Percentiles rank a stretch among this genome's conserved stretches.
These are phyloP conservation scores for Danio aesculapii DNA, from an alignment of 2,797 vertebrate genomes.

Conservation along the genomic window DNA sequence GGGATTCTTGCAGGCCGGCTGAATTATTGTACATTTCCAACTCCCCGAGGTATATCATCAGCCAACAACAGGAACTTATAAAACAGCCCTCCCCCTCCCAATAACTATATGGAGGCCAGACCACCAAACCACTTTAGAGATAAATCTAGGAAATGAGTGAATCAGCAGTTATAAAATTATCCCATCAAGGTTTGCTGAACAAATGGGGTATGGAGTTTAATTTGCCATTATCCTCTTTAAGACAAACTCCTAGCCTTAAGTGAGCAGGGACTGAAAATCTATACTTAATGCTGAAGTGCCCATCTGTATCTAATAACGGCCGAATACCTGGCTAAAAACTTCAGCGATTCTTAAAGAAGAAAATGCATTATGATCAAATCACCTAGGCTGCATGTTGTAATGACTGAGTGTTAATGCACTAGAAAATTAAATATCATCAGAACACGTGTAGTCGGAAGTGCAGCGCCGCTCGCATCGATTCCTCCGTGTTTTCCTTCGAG, in stretches of 20 bases:
- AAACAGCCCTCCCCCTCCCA: constrained; percentile 65
- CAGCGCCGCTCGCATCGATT: constrained; percentile 83
- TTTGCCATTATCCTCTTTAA: constrained; percentile 90
- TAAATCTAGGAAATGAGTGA: constrained; percentile 85
- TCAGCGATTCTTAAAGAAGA: constrained; percentile 87
- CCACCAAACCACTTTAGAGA: constrained; percentile 84
- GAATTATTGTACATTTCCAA: constrained; percentile 56
- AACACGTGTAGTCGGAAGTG: constrained; percentile 87
- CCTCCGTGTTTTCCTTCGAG: constrained; percentile 85
- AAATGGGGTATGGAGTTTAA: constrained; percentile 89
- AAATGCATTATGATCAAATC: constrained; percentile 88
- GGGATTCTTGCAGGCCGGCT: constrained; percentile 48
- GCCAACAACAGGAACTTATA: constrained; percentile 68
- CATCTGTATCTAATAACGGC: constrained; percentile 89
- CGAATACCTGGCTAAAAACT: constrained; percentile 86
- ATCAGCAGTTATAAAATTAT: constrained; percentile 90
- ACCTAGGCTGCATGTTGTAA: constrained; percentile 82
- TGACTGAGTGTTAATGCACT: constrained; percentile 89
- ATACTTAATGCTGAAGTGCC: constrained; percentile 89
- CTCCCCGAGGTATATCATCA: constrained; percentile 54
- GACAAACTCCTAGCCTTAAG: constrained; percentile 89
- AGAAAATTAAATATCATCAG: constrained; percentile 88
- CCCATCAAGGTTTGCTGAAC: constrained; percentile 86
- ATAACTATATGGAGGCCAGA: constrained; percentile 71
- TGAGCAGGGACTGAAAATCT: constrained; percentile 85